Conservation (phyloP, 2,797 vertebrate genomes). For the Harpagifer antarcticus region DNA sequence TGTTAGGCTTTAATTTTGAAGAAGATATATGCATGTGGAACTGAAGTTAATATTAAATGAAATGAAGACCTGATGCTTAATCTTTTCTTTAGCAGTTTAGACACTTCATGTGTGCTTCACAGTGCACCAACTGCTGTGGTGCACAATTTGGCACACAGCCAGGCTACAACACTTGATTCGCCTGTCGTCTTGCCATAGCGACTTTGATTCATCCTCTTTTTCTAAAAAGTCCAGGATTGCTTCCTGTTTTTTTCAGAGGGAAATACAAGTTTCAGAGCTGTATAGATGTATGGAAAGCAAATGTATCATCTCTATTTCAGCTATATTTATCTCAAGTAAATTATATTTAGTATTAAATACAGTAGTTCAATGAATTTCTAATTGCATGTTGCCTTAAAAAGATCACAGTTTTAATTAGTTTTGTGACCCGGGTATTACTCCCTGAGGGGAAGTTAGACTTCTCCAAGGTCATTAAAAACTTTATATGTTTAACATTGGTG, state of each 20-base stretch:
- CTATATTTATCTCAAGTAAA: slow-evolving; percentile 47
- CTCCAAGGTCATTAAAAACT: slow-evolving; percentile 56
- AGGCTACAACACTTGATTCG: slow-evolving; percentile 22
- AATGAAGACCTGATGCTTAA: slow-evolving; percentile 22
- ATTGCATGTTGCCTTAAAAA: slow-evolving; percentile 32
- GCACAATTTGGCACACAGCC: slow-evolving; percentile 21
- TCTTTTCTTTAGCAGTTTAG: slow-evolving; percentile 24
- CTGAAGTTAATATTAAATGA: slow-evolving; percentile 14
- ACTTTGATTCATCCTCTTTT: slow-evolving; percentile 27
- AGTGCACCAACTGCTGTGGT: slow-evolving; percentile 11
- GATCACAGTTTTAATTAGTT: slow-evolving; percentile 61
- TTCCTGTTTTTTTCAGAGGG: slow-evolving; percentile 13
- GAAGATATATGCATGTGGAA: slow-evolving; percentile 5
- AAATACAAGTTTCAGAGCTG: slow-evolving; percentile 14
- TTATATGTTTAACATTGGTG: slow-evolving; percentile 52
- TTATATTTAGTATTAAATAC: slow-evolving; percentile 42
- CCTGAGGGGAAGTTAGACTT: slow-evolving; percentile 40
- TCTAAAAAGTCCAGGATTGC: slow-evolving; percentile 15
- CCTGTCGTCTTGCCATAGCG: slow-evolving; percentile 18
- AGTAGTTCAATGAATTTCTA: slow-evolving; percentile 44
- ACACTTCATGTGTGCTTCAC: slow-evolving; percentile 1
- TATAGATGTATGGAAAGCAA: slow-evolving; percentile 1
- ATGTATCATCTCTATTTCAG: not conserved
- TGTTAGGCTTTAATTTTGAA: not conserved
- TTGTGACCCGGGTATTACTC: slow-evolving; percentile 56